Conservation (phyloP, 2,797 vertebrate species). For the Philypnodon macrostomus region DNA sequence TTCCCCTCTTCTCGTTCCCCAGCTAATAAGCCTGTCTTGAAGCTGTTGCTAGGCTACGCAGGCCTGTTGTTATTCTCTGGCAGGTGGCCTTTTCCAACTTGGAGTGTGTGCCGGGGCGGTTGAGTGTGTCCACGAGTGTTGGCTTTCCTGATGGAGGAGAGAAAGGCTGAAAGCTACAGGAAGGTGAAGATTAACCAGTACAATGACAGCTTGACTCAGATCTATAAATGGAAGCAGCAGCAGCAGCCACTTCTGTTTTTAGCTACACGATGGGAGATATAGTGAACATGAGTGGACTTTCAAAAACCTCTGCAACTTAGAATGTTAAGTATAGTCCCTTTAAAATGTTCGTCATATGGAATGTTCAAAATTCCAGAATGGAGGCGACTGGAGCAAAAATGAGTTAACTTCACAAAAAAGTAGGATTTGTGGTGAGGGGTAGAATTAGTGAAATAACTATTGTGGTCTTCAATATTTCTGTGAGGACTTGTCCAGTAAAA, state of each 20-base stretch:
- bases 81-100: constrained; percentile 69
- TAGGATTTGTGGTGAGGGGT: too few relatives aligned
- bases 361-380: too few relatives aligned
- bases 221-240: background rate
- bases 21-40: constrained; percentile 60
- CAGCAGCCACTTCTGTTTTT: background rate
- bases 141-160: constrained; percentile 1
- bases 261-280: background rate
- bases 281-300: too few relatives aligned
- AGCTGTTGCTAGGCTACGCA: constrained; percentile 79
- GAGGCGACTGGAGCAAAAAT: too few relatives aligned
- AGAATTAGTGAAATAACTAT: too few relatives aligned
- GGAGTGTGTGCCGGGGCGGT: constrained; percentile 10
- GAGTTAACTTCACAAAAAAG: too few relatives aligned
- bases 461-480: too few relatives aligned
- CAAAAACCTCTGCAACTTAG: background rate
- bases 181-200: constrained; percentile 5
- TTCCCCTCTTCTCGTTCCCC: constrained; percentile 45
- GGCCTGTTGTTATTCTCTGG: constrained; percentile 60
- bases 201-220: constrained; percentile 3
- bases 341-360: too few relatives aligned
- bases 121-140: constrained; percentile 8
- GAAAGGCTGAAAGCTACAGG: background rate
- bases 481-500: too few relatives aligned
- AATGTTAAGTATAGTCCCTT: background rate